These are phyloP conservation scores for Psilopsiagon aymara DNA, from an alignment of 2,113 vertebrate genomes.

Conservation along the genomic window DNA sequence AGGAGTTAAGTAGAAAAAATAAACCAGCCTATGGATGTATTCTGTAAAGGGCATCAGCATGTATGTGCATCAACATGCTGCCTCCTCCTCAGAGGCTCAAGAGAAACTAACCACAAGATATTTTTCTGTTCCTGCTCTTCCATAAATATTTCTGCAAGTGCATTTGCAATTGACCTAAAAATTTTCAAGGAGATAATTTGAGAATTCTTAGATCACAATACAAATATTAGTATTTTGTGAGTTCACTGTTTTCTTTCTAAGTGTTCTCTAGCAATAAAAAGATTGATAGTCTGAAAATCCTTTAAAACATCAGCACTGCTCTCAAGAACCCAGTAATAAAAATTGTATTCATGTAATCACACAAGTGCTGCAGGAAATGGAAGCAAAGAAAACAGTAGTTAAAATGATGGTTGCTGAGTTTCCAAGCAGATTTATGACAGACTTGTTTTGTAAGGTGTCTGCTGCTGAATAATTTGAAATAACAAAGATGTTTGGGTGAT, in stretches of 20 bases:
- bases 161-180: not conserved
- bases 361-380: fast-evolving
- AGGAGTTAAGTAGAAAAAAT: not conserved
- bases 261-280: not conserved
- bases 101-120: not conserved
- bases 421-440: not conserved
- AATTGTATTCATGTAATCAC: not conserved
- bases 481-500: not conserved
- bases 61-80: not conserved
- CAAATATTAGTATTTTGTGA: not conserved
- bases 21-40: not conserved
- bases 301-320: not conserved
- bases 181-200: not conserved
- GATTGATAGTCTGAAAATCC: not conserved
- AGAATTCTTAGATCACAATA: not conserved
- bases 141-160: not conserved
- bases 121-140: not conserved
- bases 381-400: not conserved
- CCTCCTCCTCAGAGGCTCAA: not conserved
- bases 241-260: not conserved
- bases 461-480: not conserved
- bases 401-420: not conserved
- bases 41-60: not conserved
- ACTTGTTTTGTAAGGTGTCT: not conserved
- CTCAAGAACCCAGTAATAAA: not conserved